Conservation (phyloP, 2,113 vertebrate genomes). For the Ancistrus triradiatus region DNA sequence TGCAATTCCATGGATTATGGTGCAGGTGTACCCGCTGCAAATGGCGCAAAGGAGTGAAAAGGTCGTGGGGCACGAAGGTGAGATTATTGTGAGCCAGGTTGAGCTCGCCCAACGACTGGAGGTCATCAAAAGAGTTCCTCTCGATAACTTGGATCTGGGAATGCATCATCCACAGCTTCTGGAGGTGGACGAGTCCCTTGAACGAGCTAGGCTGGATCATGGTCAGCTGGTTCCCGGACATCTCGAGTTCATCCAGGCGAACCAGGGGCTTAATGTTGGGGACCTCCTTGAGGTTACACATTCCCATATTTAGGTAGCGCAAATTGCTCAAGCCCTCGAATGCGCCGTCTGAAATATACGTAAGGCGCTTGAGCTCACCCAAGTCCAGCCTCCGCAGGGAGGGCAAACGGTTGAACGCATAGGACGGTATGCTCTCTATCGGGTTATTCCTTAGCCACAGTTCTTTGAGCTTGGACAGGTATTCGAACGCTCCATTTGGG, state of each 20-base stretch:
- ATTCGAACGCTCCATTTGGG: conserved; percentile 74
- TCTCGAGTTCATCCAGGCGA: conserved; percentile 70
- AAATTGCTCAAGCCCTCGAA: conserved; percentile 72
- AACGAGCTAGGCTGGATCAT: conserved; percentile 68
- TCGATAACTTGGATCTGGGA: conserved; percentile 72
- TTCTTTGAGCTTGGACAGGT: conserved; percentile 73
- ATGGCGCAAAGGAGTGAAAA: conserved; percentile 69
- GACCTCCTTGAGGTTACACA: conserved; percentile 76
- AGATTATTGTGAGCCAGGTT: conserved; percentile 76
- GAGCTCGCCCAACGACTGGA: conserved; percentile 70
- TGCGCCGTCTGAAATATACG: conserved; percentile 70
- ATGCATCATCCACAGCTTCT: conserved; percentile 97
- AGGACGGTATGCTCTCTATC: conserved; percentile 74
- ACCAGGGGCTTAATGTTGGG: conserved; percentile 71
- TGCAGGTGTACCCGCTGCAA: conserved; percentile 71
- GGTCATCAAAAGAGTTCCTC: conserved; percentile 73
- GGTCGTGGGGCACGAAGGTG: conserved; percentile 70
- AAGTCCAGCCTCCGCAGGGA: conserved; percentile 70
- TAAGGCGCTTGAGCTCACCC: conserved; percentile 72
- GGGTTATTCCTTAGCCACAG: conserved; percentile 74
- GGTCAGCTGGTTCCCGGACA: conserved; percentile 72
- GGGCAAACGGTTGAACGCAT: conserved; percentile 73
- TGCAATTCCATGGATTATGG: conserved; percentile 75
- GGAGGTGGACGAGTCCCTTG: conserved; percentile 72
- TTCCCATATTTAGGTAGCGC: conserved; percentile 72